Evolutionary conservation across 2,797 vertebrate genomes (phyloP).

Genomic region (Pantherophis alleghaniensis): DNA sequence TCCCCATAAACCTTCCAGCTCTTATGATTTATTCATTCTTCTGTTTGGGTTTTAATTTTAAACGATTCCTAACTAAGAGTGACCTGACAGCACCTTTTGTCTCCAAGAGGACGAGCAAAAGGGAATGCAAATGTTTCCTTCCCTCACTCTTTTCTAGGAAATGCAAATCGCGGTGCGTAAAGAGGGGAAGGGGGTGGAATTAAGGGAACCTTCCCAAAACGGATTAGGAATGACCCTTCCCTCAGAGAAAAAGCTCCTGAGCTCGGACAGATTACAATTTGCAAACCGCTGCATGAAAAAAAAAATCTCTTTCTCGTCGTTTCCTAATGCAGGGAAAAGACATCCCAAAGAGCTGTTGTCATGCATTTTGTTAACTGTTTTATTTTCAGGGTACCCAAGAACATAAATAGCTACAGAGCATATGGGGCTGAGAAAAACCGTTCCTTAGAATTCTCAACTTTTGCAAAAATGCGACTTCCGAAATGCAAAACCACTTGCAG

Average conservation of each 20-base stretch:
- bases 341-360: neutral
- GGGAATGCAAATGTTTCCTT: neutral
- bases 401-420: neutral
- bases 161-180: neutral
- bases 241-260: no score
- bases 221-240: neutral
- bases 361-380: neutral
- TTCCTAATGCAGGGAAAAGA: neutral
- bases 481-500: neutral
- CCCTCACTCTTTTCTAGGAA: neutral
- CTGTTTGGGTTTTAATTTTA: conserved; percentile 75
- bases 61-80: conserved; percentile 71
- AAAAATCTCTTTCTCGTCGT: neutral
- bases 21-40: conserved; percentile 79
- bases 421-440: neutral
- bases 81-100: conserved; percentile 69
- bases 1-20: conserved; percentile 73
- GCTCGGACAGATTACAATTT: no score
- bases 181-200: neutral
- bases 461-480: no score
- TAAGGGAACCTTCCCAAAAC: neutral
- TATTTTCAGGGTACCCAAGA: neutral
- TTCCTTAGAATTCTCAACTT: neutral
- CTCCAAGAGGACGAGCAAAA: conserved; percentile 62
- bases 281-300: no score